Percentiles rank a stretch among this genome's conserved stretches.
These are phyloP conservation scores for Eurosta solidaginis DNA, from an alignment of 1,140 invertebrate genomes.

Conservation along the genomic window DNA sequence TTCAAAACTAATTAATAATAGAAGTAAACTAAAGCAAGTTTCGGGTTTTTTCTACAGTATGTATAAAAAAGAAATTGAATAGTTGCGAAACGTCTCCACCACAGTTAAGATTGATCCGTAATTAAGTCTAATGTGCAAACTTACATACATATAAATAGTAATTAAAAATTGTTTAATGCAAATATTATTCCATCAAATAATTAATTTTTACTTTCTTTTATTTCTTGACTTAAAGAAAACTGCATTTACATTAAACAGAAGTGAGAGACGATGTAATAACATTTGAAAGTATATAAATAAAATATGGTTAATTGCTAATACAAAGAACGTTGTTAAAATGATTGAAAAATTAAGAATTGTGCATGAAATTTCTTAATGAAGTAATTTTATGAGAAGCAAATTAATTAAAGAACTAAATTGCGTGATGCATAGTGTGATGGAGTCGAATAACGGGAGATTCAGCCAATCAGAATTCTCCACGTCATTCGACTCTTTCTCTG, in stretches of 20 bases:
- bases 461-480: no score
- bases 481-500: no score
- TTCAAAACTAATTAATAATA: slow-evolving; percentile 28
- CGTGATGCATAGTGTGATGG: no score
- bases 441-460: no score
- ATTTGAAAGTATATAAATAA: neutral
- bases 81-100: neutral
- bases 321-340: no score
- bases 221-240: neutral
- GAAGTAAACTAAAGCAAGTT: slow-evolving; percentile 5
- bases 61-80: slow-evolving; percentile 27
- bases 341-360: no score
- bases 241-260: slow-evolving; percentile 4
- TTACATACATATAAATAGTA: slow-evolving; percentile 7
- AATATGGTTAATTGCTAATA: no score
- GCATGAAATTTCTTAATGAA: no score
- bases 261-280: neutral
- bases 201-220: neutral
- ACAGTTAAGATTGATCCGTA: neutral
- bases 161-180: neutral
- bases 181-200: neutral
- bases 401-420: no score
- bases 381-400: no score
- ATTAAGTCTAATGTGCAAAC: neutral
- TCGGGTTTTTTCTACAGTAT: slow-evolving; percentile 12